Evolutionary conservation across 2,888 invertebrate genomes (phyloP).

Genomic region (Ophonus ardosiacus): DNA sequence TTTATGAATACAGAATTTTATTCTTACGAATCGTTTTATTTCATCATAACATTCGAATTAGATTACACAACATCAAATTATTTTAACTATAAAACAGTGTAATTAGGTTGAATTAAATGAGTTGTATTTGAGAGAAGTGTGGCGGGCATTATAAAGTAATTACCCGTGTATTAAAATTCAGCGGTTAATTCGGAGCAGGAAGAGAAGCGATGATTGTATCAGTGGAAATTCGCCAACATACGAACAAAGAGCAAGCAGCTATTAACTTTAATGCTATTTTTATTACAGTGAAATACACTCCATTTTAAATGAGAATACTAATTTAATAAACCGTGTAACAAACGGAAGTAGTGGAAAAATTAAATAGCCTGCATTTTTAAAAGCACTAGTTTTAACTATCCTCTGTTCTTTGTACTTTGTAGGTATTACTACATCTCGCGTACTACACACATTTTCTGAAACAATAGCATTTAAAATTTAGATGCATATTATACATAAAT

Average conservation of each 20-base stretch:
- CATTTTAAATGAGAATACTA: not conserved
- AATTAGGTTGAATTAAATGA: slow-evolving; percentile 45
- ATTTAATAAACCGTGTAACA: not conserved
- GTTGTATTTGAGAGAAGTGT: slow-evolving; percentile 24
- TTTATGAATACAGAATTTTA: not conserved
- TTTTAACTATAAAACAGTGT: slow-evolving; percentile 1
- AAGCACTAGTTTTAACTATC: not conserved
- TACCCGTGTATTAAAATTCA: slow-evolving; percentile 32
- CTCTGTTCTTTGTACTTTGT: not conserved
- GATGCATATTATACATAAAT: too few relatives aligned
- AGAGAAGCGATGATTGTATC: slow-evolving; percentile 24
- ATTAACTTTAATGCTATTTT: slow-evolving; percentile 34
- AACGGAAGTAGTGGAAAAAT: not conserved
- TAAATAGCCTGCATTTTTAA: not conserved
- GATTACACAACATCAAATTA: slow-evolving; percentile 20
- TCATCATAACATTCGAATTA: slow-evolving; percentile 25
- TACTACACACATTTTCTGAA: too few relatives aligned
- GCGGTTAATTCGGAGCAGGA: slow-evolving; percentile 20
- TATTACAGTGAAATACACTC: slow-evolving; percentile 5
- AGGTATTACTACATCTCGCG: not conserved
- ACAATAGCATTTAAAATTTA: too few relatives aligned
- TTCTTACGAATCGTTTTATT: slow-evolving; percentile 1
- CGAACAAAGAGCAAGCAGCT: slow-evolving; percentile 16
- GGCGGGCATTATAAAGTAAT: slow-evolving; percentile 32
- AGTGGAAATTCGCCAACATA: slow-evolving; percentile 24